Conservation (phyloP, 2,113 vertebrate species). For the Lampris megalopsis region DNA sequence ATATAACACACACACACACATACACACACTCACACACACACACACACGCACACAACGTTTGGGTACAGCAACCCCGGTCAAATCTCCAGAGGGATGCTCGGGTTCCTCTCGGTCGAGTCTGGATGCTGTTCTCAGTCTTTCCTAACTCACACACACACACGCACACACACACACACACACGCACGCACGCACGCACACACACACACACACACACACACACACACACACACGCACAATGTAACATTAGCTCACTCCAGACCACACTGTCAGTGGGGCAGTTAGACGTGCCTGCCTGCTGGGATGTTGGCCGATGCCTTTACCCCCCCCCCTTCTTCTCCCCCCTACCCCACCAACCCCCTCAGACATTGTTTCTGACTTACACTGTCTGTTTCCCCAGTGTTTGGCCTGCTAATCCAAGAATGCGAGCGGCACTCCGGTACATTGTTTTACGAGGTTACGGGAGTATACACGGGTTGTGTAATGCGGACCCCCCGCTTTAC, state of each 20-base stretch:
- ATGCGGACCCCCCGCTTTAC: conserved; percentile 42
- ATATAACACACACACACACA: conserved; percentile 37
- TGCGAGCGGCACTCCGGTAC: conserved; percentile 58
- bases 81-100: conserved; percentile 42
- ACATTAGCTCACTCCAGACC: conserved; percentile 48
- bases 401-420: conserved; percentile 72
- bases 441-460: conserved; percentile 63
- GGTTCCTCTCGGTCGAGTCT: conserved; percentile 40
- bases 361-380: conserved; percentile 71
- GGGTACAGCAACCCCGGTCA: conserved; percentile 57
- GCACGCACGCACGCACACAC: conserved; percentile 26
- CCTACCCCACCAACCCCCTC: neutral
- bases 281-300: conserved; percentile 44
- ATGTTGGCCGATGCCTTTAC: conserved; percentile 52
- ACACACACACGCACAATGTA: conserved; percentile 20
- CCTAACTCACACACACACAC: conserved; percentile 45
- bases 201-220: conserved; percentile 19
- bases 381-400: conserved; percentile 76
- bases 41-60: conserved; percentile 60
- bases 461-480: conserved; percentile 44
- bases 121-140: conserved; percentile 41
- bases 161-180: conserved; percentile 29
- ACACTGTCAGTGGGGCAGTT: conserved; percentile 55
- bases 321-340: conserved; percentile 13
- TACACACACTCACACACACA: conserved; percentile 63